Evolutionary conservation across 2,888 invertebrate genomes (phyloP).

Genomic region (Morpho deidamia): DNA sequence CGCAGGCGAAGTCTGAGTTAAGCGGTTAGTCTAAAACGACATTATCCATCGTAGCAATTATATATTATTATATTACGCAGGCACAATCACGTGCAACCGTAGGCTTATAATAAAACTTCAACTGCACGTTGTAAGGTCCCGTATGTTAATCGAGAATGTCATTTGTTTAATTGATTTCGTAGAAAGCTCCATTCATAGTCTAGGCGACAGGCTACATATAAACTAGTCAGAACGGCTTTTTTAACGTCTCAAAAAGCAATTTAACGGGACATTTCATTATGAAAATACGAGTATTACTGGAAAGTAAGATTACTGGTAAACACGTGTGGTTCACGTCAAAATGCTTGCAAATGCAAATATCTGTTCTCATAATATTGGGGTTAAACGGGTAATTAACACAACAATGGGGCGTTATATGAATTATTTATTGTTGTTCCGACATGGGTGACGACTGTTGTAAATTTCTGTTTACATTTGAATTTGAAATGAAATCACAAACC

Average conservation of each 20-base stretch:
- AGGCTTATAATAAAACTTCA: constrained; percentile 12
- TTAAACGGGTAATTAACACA: constrained; percentile 63
- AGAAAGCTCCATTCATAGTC: constrained; percentile 28
- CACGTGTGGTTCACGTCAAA: constrained; percentile 32
- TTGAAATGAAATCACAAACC: constrained; percentile 18
- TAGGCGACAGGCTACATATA: constrained; percentile 11
- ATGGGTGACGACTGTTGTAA: constrained; percentile 27
- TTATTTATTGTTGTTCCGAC: constrained; percentile 48
- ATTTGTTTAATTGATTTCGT: constrained; percentile 25
- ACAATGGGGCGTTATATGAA: constrained; percentile 59
- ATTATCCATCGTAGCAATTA: no score
- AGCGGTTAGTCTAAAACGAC: no score
- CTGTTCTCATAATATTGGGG: constrained; percentile 56
- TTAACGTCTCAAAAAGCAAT: constrained; percentile 23
- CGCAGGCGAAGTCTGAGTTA: no score
- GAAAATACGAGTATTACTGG: constrained; percentile 14
- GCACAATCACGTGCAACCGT: not conserved
- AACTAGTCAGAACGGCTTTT: constrained; percentile 6
- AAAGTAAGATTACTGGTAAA: not conserved
- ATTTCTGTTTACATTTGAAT: constrained; percentile 30
- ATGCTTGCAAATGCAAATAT: constrained; percentile 42
- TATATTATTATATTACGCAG: no score
- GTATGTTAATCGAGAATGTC: constrained; percentile 23
- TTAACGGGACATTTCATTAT: constrained; percentile 33
- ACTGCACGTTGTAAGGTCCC: constrained; percentile 19